Conservation (phyloP, 2,113 vertebrate genomes). For the Mormyrus lacerda region DNA sequence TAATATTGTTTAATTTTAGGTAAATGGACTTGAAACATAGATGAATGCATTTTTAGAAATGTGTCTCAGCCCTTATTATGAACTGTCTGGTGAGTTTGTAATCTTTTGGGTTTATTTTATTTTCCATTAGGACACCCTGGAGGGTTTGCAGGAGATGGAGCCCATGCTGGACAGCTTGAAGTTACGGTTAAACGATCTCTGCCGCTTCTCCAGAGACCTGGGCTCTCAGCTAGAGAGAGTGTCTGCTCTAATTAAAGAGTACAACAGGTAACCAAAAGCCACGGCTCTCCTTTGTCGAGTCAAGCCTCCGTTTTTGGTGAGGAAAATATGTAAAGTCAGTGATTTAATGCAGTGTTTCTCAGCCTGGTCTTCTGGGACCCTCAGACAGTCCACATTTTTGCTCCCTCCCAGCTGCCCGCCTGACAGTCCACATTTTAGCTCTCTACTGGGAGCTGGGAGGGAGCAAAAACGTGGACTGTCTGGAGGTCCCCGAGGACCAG, state of each 20-base stretch:
- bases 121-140: constrained; percentile 68
- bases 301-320: neutral
- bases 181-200: constrained; percentile 85
- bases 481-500: neutral
- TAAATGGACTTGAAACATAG: neutral
- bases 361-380: neutral
- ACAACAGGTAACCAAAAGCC: constrained; percentile 71
- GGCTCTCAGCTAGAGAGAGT: constrained; percentile 77
- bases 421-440: neutral
- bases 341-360: neutral
- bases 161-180: constrained; percentile 77
- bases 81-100: neutral
- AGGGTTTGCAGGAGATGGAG: constrained; percentile 75
- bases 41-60: neutral
- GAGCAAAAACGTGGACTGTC: too few relatives aligned
- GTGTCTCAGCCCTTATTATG: neutral
- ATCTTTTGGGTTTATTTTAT: neutral
- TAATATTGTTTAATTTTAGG: neutral
- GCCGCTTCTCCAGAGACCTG: constrained; percentile 86
- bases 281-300: neutral
- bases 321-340: neutral
- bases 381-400: neutral
- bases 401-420: neutral
- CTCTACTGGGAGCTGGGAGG: neutral
- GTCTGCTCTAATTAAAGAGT: constrained; percentile 86